Percentiles rank a stretch among this genome's conserved stretches.
These are phyloP conservation scores for Neuroscelio doddi DNA, from an alignment of 2,888 invertebrate genomes.

Conservation along the genomic window DNA sequence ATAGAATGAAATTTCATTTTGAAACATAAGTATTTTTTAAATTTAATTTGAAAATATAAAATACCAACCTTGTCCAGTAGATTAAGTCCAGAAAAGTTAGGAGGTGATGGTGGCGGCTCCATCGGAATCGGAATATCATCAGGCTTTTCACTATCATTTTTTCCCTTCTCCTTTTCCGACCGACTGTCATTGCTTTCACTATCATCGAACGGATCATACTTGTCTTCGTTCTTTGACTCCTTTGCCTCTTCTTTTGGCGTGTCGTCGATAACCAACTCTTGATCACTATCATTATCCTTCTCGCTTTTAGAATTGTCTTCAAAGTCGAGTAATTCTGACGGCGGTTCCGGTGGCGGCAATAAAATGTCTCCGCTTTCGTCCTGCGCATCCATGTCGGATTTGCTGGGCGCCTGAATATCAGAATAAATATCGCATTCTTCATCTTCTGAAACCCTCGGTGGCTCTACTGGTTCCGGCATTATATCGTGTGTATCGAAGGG, in stretches of 20 bases:
- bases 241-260: slow-evolving; percentile 61
- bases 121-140: slow-evolving; percentile 36
- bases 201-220: slow-evolving; percentile 67
- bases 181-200: slow-evolving; percentile 63
- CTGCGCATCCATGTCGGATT: slow-evolving; percentile 59
- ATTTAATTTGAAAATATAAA: too few species aligned
- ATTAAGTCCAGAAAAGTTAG: slow-evolving; percentile 48
- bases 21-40: too few species aligned
- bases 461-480: slow-evolving; percentile 48
- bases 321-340: slow-evolving; percentile 68
- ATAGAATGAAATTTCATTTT: too few species aligned
- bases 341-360: slow-evolving; percentile 72
- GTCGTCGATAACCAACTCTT: slow-evolving; percentile 68
- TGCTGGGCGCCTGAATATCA: slow-evolving; percentile 74
- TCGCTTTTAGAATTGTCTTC: slow-evolving; percentile 67
- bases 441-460: slow-evolving; percentile 49
- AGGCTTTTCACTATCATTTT: slow-evolving; percentile 1
- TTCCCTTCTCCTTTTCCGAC: slow-evolving; percentile 9
- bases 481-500: slow-evolving; percentile 30
- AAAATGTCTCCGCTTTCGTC: slow-evolving; percentile 61
- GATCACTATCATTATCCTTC: slow-evolving; percentile 67
- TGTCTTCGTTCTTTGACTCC: slow-evolving; percentile 50
- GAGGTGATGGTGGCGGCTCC: slow-evolving; percentile 48
- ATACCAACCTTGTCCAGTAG: slow-evolving; percentile 23
- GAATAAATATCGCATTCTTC: slow-evolving; percentile 78